Percentiles rank a stretch among this genome's conserved stretches.
These are phyloP conservation scores for Anabas testudineus DNA, from an alignment of 2,797 vertebrate species.

Conservation along the genomic window DNA sequence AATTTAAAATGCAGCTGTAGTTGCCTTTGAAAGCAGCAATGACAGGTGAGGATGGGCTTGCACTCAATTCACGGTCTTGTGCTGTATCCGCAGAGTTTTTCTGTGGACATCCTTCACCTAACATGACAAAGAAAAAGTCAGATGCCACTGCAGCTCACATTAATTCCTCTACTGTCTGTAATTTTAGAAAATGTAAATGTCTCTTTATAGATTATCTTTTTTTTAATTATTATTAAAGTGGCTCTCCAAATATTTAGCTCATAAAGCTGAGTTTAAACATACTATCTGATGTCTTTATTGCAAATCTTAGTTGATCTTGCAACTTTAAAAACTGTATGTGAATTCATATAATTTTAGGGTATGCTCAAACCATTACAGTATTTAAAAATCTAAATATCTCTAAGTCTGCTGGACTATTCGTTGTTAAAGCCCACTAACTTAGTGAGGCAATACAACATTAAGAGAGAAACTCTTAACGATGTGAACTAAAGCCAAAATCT, in stretches of 20 bases:
- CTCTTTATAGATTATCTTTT: too few species aligned
- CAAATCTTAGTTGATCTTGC: neutral
- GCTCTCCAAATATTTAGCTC: neutral
- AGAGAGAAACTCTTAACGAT: too few species aligned
- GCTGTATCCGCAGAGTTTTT: slow-evolving; percentile 86
- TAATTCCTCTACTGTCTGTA: neutral
- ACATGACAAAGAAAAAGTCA: neutral
- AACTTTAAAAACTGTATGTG: too few species aligned
- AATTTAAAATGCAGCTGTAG: neutral
- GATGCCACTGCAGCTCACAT: neutral
- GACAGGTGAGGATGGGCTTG: slow-evolving; percentile 84
- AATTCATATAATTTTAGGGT: too few species aligned
- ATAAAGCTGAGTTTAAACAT: neutral
- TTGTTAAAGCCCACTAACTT: too few species aligned
- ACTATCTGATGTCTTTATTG: neutral
- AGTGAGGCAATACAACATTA: too few species aligned
- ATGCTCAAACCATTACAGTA: too few species aligned
- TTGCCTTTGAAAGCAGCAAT: slow-evolving; percentile 89
- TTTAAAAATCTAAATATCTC: too few species aligned
- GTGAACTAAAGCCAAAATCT: too few species aligned
- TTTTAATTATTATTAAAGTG: neutral
- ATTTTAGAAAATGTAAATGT: too few species aligned
- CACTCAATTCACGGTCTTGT: slow-evolving; percentile 77
- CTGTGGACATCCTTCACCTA: slow-evolving; percentile 85
- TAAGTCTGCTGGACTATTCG: too few species aligned